phyloP scores from a whole-genome alignment of 2,113 vertebrate genomes.

The Ctenomys sociabilis region DNA sequence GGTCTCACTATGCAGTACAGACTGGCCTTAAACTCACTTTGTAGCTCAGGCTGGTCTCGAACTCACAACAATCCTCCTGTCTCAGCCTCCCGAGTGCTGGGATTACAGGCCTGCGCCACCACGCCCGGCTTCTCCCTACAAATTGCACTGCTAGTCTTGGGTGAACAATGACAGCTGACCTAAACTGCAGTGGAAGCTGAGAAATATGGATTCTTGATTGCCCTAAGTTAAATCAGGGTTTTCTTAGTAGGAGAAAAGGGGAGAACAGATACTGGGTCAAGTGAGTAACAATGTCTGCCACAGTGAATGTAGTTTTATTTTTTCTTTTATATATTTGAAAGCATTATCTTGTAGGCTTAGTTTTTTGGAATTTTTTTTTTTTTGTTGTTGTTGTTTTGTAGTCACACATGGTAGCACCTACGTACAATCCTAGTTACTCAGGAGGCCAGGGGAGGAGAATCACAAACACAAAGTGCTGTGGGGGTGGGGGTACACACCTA shows the following conservation, averaged over 20 bases:
- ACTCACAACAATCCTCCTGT: too few species aligned
- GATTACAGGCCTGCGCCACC: too few species aligned
- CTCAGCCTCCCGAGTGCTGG: too few species aligned
- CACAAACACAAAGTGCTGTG: background rate
- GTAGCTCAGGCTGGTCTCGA: too few species aligned
- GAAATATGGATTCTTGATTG: background rate
- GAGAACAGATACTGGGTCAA: background rate
- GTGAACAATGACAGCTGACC: background rate
- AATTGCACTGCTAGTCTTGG: background rate
- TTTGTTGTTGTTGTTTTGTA: too few species aligned
- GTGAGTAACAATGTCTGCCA: background rate
- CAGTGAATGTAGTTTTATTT: background rate
- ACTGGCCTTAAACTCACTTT: too few species aligned
- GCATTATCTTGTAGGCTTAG: conserved; percentile 9
- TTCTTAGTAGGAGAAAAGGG: background rate
- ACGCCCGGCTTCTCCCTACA: background rate
- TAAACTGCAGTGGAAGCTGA: background rate
- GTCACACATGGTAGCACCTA: background rate
- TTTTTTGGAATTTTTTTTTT: background rate
- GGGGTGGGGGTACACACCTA: background rate
- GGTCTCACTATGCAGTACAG: too few species aligned
- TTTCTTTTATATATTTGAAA: conserved; percentile 27
- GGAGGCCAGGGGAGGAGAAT: background rate
- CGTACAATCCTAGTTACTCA: background rate
- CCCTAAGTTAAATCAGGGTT: background rate